A percentile compares a stretch with the other conserved stretches of the same genome.
Conservation (phyloP, 2,113 vertebrate genomes). For the Cinclus cinclus region DNA sequence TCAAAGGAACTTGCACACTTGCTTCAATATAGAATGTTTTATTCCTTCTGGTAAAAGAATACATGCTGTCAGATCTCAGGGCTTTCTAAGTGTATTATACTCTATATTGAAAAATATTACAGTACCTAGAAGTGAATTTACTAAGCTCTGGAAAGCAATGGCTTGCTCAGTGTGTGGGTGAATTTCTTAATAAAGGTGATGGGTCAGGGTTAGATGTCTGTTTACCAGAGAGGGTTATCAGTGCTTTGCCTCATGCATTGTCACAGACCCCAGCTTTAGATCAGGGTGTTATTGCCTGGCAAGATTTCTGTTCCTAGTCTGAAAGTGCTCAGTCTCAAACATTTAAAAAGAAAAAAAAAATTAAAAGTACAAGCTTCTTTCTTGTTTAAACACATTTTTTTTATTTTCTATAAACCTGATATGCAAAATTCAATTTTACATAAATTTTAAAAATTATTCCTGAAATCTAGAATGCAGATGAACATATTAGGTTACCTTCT, state of each 20-base stretch:
- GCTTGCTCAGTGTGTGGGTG: not conserved
- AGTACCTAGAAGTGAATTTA: not conserved
- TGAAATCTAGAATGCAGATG: not conserved
- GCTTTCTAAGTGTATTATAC: not conserved
- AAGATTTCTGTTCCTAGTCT: not conserved
- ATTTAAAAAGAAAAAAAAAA: not conserved
- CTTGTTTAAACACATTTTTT: not conserved
- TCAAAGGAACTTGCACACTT: not conserved
- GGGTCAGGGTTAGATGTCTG: not conserved
- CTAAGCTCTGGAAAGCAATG: not conserved
- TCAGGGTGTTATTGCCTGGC: not conserved
- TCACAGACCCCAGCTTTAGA: not conserved
- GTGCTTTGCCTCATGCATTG: not conserved
- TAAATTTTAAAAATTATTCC: not conserved
- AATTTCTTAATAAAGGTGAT: not conserved
- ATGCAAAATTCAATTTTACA: not conserved
- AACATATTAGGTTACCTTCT: not conserved
- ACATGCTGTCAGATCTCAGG: not conserved
- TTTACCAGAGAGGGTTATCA: not conserved
- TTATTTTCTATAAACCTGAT: not conserved
- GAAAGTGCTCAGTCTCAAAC: not conserved
- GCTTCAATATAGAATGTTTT: not conserved
- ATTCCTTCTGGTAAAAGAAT: not conserved
- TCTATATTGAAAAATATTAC: not conserved
- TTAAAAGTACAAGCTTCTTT: not conserved